Base-by-base conservation (phyloP, 2,888 invertebrate genomes). In the Amitus sp. region DNA sequence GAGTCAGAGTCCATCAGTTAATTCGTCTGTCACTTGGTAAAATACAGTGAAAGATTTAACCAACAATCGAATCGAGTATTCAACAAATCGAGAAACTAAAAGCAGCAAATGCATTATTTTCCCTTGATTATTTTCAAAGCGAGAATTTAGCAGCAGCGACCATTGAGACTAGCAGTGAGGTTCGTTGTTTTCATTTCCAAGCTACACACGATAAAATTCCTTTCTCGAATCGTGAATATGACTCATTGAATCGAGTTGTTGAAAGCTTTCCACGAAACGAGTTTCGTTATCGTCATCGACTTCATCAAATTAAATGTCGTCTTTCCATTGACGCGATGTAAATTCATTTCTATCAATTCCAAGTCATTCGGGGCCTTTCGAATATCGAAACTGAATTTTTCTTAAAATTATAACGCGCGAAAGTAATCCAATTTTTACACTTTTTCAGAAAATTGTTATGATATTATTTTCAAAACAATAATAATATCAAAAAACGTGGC, bases 231-330 rank as follows among this genome's bases (percentile, higher is more conserved):
- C 37, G 47, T 30, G 47, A 39, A 30, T 47, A 47, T 53, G 53
- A 53, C 53, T 53, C 53, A 53, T 47, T 40, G 46, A 23, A 5
- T 23, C 28, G 23, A 53, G n/a, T n/a, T n/a, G n/a, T 33, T 30
- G 47, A 53, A 53, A 53, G 53, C 46, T 53, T 47, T 53, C 52
- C 12, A 43, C 13, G 23, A 23, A 23, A 4, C 23, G 7, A 23
- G 23, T 7, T 5, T 23, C 23, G 23, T 23, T 7, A 20, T n/a
- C 27, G 43, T 43, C 42, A 20, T 20, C 23, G 20, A 43, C 43
- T 43, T 9, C 27, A 6, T 20, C n/a, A 5, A 23, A 20, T 2
- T 43, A 3, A 17, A 13, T 39, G 39, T 4, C 13, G 20, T 20
- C 20, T 42, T 18, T 42, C 19, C 12, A 20, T 18, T 18, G 18